phyloP scores from a whole-genome alignment of 2,113 vertebrate genomes.

The Nestor notabilis region DNA sequence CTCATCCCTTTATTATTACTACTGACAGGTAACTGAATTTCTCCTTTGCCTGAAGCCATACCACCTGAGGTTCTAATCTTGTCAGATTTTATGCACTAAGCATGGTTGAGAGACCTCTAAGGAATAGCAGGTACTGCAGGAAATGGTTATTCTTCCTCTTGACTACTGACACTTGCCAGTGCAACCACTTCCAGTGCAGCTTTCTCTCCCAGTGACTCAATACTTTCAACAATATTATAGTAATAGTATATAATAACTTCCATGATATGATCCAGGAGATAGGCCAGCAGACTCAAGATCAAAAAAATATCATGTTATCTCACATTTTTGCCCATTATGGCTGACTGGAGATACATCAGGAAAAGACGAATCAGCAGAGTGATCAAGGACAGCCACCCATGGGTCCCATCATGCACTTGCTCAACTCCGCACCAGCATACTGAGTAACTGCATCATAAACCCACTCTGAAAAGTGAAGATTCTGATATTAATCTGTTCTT shows the following conservation, averaged over 20 bases:
- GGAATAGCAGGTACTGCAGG: conserved; percentile 23
- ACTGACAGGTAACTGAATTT: conserved; percentile 65
- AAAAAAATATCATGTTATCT: neutral
- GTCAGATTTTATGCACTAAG: conserved; percentile 46
- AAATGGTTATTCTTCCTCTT: neutral
- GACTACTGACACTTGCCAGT: conserved; percentile 4
- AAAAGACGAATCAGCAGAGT: neutral
- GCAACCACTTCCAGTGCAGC: neutral
- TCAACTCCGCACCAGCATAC: neutral
- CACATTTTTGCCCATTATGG: neutral
- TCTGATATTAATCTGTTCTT: neutral
- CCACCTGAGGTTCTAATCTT: conserved; percentile 64
- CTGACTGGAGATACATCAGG: neutral
- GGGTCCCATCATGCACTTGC: neutral
- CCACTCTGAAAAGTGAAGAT: neutral
- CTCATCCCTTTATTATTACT: conserved; percentile 53
- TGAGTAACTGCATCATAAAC: accelerated
- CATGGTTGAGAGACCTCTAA: conserved; percentile 42
- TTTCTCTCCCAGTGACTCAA: neutral
- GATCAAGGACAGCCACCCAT: neutral
- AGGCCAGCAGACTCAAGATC: neutral
- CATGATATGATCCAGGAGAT: neutral
- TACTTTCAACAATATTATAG: neutral
- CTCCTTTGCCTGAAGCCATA: conserved; percentile 63
- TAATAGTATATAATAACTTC: neutral